Evolutionary conservation across 2,888 invertebrate species (phyloP).

Genomic region (Xylophagus ater): DNA sequence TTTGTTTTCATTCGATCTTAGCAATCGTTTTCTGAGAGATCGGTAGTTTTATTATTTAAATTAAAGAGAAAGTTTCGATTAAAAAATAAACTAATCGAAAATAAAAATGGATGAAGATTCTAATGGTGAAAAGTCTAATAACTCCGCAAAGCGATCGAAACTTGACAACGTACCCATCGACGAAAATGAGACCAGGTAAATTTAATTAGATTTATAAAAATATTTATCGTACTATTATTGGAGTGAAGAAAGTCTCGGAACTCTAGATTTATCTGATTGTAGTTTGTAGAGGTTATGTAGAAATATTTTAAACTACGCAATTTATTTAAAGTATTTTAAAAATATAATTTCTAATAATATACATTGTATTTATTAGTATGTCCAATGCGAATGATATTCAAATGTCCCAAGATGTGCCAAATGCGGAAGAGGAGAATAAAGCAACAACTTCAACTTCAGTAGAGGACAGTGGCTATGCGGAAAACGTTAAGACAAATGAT

Average conservation of each 20-base stretch:
- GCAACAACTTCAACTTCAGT: neutral
- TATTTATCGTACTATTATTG: too few relatives aligned
- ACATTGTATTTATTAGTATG: too few relatives aligned
- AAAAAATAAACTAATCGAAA: neutral
- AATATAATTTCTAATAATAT: neutral
- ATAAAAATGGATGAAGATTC: constrained; percentile 13
- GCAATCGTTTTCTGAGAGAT: neutral
- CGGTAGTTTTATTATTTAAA: neutral
- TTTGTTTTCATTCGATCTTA: neutral
- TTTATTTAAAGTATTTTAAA: neutral
- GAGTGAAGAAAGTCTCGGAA: too few relatives aligned
- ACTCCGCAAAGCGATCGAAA: constrained; percentile 11
- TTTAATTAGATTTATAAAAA: neutral
- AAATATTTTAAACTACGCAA: constrained; percentile 2
- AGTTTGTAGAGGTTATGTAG: neutral
- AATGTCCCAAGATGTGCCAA: constrained; percentile 6
- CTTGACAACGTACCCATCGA: constrained; percentile 1
- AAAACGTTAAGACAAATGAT: constrained; percentile 5
- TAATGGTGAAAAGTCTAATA: constrained; percentile 7
- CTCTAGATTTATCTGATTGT: neutral
- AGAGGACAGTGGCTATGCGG: constrained; percentile 5
- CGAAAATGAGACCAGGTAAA: constrained; percentile 2
- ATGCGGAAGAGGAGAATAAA: neutral
- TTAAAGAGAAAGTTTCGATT: neutral
- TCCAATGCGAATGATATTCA: constrained; percentile 2